phyloP scores from a whole-genome alignment of 2,113 vertebrate species.

The Alethe castanea region DNA sequence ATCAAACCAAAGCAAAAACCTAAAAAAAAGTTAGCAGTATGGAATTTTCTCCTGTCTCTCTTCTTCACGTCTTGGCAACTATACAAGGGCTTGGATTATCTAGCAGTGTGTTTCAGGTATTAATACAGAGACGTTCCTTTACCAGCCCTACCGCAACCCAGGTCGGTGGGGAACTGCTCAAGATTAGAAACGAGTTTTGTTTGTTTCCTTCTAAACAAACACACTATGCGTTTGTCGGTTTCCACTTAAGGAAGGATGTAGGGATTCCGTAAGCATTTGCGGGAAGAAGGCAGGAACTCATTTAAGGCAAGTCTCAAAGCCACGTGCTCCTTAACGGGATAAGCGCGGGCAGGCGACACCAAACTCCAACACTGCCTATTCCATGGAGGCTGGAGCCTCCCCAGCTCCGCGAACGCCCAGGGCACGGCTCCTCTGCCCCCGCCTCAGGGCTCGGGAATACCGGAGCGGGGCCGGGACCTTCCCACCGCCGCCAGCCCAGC shows the following conservation, averaged over 20 bases:
- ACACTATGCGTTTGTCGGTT: fast-evolving
- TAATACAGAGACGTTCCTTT: fast-evolving
- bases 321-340: fast-evolving
- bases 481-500: background rate
- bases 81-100: fast-evolving
- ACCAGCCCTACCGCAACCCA: background rate
- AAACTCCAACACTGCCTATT: fast-evolving
- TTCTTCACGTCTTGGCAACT: background rate
- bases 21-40: background rate
- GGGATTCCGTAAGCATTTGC: fast-evolving
- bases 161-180: background rate
- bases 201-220: background rate
- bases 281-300: fast-evolving
- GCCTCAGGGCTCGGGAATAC: fast-evolving
- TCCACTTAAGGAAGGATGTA: too few relatives aligned
- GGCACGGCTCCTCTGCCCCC: background rate
- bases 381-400: fast-evolving
- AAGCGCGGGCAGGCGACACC: fast-evolving
- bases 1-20: background rate
- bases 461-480: fast-evolving
- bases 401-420: fast-evolving
- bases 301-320: fast-evolving
- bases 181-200: fast-evolving
- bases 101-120: background rate
- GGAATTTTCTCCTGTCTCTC: background rate